Conservation (phyloP, 35 echinoderm and acorn worm species). For the Hemicentrotus pulcherrimus region DNA sequence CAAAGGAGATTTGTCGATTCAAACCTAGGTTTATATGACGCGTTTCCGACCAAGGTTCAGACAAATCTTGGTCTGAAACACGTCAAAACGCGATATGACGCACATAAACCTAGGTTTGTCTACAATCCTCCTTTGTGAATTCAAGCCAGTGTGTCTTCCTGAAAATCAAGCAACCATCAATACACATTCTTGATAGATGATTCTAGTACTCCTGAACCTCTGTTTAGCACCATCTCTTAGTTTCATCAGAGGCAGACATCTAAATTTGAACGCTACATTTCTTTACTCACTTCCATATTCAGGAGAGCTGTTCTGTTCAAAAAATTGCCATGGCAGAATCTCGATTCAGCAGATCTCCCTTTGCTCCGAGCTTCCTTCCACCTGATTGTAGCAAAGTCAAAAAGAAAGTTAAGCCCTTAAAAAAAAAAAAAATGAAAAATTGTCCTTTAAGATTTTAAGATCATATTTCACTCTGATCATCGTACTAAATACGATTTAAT, state of each 20-base stretch:
- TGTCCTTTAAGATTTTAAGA: too few relatives aligned
- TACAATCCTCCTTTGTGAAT: too few relatives aligned
- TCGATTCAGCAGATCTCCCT: slow-evolving; percentile 69
- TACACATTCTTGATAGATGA: not conserved
- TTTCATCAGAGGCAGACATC: not conserved
- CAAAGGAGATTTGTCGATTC: too few relatives aligned
- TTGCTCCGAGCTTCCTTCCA: slow-evolving; percentile 77
- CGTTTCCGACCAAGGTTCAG: too few relatives aligned
- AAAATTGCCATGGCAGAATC: slow-evolving; percentile 83
- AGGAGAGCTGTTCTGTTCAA: slow-evolving; percentile 84
- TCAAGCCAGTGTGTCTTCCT: not conserved
- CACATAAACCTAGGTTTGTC: too few relatives aligned
- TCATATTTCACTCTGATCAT: too few relatives aligned
- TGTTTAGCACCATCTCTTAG: not conserved
- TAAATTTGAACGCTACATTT: not conserved
- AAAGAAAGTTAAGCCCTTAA: too few relatives aligned
- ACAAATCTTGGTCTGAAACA: too few relatives aligned
- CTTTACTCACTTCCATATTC: slow-evolving; percentile 77
- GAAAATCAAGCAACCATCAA: not conserved
- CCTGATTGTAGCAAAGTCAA: slow-evolving; percentile 21
- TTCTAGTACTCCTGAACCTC: not conserved
- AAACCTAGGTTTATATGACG: too few relatives aligned
- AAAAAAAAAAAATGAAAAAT: too few relatives aligned
- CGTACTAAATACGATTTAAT: too few relatives aligned
- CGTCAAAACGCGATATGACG: too few relatives aligned